Evolutionary conservation across 30 jellyfish, hydroid and myxozoan genomes (phyloP).

Genomic region (Clytia hemisphaerica): DNA sequence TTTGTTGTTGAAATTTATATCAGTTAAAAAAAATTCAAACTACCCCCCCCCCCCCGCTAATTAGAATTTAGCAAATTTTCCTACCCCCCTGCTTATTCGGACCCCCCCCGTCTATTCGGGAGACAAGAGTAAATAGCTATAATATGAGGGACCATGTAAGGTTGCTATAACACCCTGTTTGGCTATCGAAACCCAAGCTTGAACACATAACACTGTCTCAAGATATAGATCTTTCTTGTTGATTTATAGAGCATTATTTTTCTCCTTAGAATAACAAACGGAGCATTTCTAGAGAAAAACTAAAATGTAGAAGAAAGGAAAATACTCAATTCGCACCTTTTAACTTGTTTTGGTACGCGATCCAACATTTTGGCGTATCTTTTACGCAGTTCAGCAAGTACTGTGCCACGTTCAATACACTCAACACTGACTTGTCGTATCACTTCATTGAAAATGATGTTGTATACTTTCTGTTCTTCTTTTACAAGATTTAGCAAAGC

Average conservation of each 20-base stretch:
- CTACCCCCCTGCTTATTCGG: no score
- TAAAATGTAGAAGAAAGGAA: no score
- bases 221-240: no score
- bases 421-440: slow-evolving; percentile 86
- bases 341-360: slow-evolving; percentile 66
- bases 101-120: no score
- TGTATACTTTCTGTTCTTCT: slow-evolving; percentile 72
- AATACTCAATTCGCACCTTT: no score
- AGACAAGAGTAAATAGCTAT: no score
- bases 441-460: slow-evolving; percentile 60
- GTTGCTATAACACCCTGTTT: not conserved
- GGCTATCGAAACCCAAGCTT: not conserved
- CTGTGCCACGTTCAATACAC: slow-evolving; percentile 79
- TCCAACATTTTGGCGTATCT: slow-evolving; percentile 72
- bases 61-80: no score
- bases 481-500: slow-evolving; percentile 52
- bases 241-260: no score
- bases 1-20: no score
- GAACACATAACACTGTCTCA: no score
- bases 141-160: not conserved
- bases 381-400: slow-evolving; percentile 66
- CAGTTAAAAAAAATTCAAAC: not conserved
- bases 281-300: no score
- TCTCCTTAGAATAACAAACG: no score
- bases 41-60: not conserved